Conservation (phyloP, 2,113 vertebrate species). For the Ovibos moschatus region DNA sequence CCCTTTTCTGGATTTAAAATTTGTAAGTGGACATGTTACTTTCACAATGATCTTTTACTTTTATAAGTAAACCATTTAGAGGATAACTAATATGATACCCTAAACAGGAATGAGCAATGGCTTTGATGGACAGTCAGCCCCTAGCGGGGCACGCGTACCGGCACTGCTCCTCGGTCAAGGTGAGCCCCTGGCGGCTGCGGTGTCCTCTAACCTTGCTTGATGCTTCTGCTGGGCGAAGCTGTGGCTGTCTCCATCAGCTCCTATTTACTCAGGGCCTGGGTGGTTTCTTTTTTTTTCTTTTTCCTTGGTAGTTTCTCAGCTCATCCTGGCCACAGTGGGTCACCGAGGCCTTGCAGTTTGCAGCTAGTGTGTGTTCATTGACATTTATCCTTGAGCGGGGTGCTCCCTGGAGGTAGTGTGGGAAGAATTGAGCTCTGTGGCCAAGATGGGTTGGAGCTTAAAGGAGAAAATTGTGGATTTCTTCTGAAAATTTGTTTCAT, state of each 20-base stretch:
- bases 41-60: not conserved
- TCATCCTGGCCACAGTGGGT: not conserved
- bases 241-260: not conserved
- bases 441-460: not conserved
- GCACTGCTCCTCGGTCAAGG: not conserved
- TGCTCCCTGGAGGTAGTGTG: not conserved
- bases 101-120: not conserved
- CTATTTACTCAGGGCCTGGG: not conserved
- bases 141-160: accelerated
- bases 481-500: not conserved
- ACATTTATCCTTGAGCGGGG: too few species aligned
- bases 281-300: not conserved
- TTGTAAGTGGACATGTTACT: not conserved
- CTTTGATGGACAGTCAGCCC: not conserved
- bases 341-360: not conserved
- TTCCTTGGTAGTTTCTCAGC: not conserved
- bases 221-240: not conserved
- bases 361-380: not conserved
- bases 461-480: not conserved
- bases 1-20: not conserved
- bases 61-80: not conserved
- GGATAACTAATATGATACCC: not conserved
- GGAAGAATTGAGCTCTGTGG: not conserved
- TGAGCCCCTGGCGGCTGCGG: accelerated
- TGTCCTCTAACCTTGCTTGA: not conserved